A percentile compares a stretch with the other conserved stretches of the same genome.
phyloP scores from a whole-genome alignment of 2,797 vertebrate genomes.

The Numenius phaeopus region DNA sequence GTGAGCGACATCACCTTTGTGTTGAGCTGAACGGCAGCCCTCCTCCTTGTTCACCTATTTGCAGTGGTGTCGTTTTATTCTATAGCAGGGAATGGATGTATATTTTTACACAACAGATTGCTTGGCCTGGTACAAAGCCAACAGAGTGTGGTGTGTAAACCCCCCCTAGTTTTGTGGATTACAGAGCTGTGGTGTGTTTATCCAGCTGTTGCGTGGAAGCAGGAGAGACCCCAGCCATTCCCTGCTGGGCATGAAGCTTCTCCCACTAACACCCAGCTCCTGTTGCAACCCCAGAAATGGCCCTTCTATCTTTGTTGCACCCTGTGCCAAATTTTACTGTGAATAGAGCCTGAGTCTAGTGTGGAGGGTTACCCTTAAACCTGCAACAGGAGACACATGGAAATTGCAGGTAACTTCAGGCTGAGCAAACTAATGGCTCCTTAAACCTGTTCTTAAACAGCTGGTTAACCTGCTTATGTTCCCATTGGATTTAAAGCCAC shows the following conservation, averaged over 20 bases:
- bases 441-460: not conserved
- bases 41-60: not conserved
- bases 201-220: not conserved
- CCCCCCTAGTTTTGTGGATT: not conserved
- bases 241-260: not conserved
- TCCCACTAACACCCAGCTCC: not conserved
- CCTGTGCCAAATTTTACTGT: not conserved
- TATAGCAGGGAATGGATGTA: not conserved
- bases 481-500: not conserved
- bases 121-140: not conserved
- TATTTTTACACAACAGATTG: not conserved
- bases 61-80: not conserved
- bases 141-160: not conserved
- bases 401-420: not conserved
- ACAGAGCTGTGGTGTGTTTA: not conserved
- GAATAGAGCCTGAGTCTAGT: not conserved
- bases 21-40: not conserved
- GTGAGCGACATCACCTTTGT: not conserved
- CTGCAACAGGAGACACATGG: not conserved
- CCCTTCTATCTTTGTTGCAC: not conserved
- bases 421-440: not conserved
- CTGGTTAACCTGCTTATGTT: not conserved
- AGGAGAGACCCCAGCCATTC: not conserved
- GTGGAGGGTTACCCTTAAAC: not conserved
- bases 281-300: not conserved